Percentiles rank a stretch among this genome's conserved stretches.
These are phyloP conservation scores for Aptenodytes patagonicus DNA, from an alignment of 2,113 vertebrate genomes.

Conservation along the genomic window DNA sequence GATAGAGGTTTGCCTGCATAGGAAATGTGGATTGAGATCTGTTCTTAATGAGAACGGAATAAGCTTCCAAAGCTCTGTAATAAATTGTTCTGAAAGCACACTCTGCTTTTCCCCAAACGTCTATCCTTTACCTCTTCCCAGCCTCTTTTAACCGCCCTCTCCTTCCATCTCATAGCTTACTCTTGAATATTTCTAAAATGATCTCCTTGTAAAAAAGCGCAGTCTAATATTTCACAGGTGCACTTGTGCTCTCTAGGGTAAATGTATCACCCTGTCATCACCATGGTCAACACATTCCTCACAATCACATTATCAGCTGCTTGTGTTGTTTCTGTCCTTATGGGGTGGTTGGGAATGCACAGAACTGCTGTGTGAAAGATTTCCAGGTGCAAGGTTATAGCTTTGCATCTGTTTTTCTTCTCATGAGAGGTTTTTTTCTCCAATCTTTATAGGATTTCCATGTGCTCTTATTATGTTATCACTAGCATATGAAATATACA, in stretches of 20 bases:
- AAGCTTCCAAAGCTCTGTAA: conserved; percentile 16
- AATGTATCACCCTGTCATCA: conserved; percentile 57
- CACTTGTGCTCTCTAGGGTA: not conserved
- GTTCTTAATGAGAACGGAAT: not conserved
- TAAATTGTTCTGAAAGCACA: not conserved
- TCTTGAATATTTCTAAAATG: conserved; percentile 12
- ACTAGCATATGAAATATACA: not conserved
- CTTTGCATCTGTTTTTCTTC: conserved; percentile 60
- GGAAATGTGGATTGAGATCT: not conserved
- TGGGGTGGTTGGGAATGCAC: conserved; percentile 46
- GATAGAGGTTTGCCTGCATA: not conserved
- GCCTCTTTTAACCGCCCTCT: not conserved
- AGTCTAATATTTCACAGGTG: conserved; percentile 56
- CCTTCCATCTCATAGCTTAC: not conserved
- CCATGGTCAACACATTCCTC: conserved; percentile 59
- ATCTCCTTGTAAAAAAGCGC: not conserved
- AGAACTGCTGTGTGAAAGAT: conserved; percentile 50
- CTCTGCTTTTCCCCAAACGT: not conserved
- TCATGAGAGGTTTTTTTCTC: not conserved
- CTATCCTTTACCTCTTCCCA: not conserved
- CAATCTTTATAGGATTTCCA: conserved; percentile 41
- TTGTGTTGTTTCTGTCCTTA: conserved; percentile 56
- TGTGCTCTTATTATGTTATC: conserved; percentile 30
- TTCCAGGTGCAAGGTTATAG: conserved; percentile 65
- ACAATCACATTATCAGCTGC: conserved; percentile 59